A percentile compares a stretch with the other conserved stretches of the same genome.
These are phyloP conservation scores for Rhabdornis inornatus DNA, from an alignment of 2,113 vertebrate genomes.

Conservation along the genomic window DNA sequence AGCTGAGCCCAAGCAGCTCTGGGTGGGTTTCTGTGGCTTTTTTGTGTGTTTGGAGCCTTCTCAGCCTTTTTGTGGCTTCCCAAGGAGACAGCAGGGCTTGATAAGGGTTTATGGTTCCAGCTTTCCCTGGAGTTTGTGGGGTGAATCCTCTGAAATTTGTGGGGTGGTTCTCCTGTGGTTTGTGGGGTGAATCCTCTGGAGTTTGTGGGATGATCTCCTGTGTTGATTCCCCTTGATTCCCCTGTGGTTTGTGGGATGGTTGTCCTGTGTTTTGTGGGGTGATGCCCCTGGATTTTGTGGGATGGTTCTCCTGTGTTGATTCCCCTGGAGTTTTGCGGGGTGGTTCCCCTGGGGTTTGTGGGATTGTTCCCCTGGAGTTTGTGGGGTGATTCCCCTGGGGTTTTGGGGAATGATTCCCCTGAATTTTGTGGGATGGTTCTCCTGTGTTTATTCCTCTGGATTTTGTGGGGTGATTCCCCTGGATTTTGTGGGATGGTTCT, in stretches of 20 bases:
- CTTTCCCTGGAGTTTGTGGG: background rate
- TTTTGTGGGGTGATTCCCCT: accelerated
- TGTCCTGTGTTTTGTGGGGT: background rate
- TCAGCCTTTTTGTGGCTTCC: accelerated
- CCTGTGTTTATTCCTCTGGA: accelerated
- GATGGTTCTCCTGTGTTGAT: accelerated
- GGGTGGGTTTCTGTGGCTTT: accelerated
- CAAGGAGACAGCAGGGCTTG: background rate
- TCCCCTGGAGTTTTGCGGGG: background rate
- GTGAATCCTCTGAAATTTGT: no score
- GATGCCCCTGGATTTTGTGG: no score
- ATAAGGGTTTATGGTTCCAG: background rate
- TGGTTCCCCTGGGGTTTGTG: accelerated
- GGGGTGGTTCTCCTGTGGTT: no score
- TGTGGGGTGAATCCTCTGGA: background rate
- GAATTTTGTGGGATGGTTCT: accelerated
- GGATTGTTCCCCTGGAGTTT: no score
- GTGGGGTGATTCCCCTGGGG: no score
- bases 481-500: background rate
- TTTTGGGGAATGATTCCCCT: background rate
- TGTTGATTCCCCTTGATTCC: accelerated
- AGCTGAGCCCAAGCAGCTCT: background rate
- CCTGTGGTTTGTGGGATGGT: no score
- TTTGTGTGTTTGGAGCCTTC: background rate
- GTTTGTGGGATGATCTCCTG: background rate